Percentiles rank a stretch among this genome's conserved stretches.
phyloP scores from a whole-genome alignment of 2,888 invertebrate species.

The Lydus trimaculatus region DNA sequence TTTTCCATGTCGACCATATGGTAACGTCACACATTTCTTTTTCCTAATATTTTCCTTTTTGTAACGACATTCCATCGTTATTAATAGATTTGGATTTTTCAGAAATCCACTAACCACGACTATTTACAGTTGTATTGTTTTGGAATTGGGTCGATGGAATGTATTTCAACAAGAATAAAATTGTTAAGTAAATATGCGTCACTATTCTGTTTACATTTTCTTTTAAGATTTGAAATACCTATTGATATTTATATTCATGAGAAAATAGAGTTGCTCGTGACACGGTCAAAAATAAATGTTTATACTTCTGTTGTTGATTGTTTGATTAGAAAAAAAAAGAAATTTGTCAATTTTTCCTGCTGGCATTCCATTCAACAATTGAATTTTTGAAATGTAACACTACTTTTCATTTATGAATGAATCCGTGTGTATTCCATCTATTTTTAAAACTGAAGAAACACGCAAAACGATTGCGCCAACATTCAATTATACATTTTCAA shows the following conservation, averaged over 20 bases:
- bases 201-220: background rate
- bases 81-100: background rate
- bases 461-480: background rate
- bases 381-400: background rate
- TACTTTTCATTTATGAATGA: slow-evolving; percentile 26
- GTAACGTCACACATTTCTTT: background rate
- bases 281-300: background rate
- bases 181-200: background rate
- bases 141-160: background rate
- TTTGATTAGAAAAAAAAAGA: slow-evolving; percentile 11
- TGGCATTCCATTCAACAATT: slow-evolving; percentile 23
- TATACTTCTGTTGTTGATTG: background rate
- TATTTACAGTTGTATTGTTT: background rate
- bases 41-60: background rate
- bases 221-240: background rate
- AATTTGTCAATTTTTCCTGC: too few species aligned
- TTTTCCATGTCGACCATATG: background rate
- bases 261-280: too few species aligned
- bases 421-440: slow-evolving; percentile 15
- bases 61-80: background rate
- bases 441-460: slow-evolving; percentile 15
- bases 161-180: background rate
- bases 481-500: slow-evolving; percentile 14
- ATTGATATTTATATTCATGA: background rate
- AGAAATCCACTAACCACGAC: background rate